Base-by-base conservation (phyloP, 64 coral and sea anemone genomes). In the Platygyra sinensis region DNA sequence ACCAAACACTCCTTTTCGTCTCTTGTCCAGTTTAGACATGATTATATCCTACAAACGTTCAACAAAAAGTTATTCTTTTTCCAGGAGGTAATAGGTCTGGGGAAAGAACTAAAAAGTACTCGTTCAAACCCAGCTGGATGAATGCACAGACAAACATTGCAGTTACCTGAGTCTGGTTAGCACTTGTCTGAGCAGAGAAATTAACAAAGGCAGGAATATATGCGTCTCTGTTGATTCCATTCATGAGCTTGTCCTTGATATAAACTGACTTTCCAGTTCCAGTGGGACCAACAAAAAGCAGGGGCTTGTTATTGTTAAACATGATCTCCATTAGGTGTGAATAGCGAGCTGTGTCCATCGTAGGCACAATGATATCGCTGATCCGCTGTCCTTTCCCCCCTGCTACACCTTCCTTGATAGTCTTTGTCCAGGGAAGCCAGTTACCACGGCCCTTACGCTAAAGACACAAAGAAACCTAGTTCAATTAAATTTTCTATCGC, bases 291-390 rank as follows among this genome's bases (percentile, higher is more conserved):
- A 98, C 96, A 25, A 98, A 86, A 69, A 98, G 60, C 15, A 98
- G 72, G 7, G 96, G 96, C 57, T 98, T 98, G 84, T 98, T 91
- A 49, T 98, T 98, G 15, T 89, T 84, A 39, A 99, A 91, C 91
- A 99, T 95, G 67, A 99, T 80, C 72, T 99, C 94, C 94, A 99
- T 99, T 38, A 99, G 86, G 74, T 96, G 91, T 12, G 94, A 84
- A 75, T 99, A 99, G 22, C 97, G 94, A 17, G 97, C 97, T 85
- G 97, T 99, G 72, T 99, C 97, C 97, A 99, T 99, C n/a, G 97
- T 99, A 0, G 97, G 97, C 0, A 99, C 94, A 61, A 99, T 99
- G 30, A 99, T 96, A n/a, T 99, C 97, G 72, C 94, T 99, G 8
- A 99, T 96, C 60, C 88, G 73, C 79, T 94, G 94, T 8, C 92